Conservation (phyloP, 2,797 vertebrate species). For the Xenopus petersii region DNA sequence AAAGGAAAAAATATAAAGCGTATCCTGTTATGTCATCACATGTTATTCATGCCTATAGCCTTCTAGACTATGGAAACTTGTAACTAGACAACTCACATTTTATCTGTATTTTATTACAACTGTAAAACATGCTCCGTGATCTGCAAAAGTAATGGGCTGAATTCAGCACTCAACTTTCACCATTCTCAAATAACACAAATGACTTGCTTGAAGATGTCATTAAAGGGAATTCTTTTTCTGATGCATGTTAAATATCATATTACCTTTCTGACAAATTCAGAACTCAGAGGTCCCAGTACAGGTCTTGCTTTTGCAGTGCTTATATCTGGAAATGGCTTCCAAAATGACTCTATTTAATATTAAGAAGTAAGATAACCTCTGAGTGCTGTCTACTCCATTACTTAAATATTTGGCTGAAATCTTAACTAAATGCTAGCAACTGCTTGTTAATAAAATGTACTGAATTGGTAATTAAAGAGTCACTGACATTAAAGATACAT, state of each 20-base stretch:
- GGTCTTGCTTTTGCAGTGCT: constrained; percentile 38
- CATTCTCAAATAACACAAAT: constrained; percentile 46
- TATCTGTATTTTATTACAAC: constrained; percentile 48
- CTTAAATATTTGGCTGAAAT: too few species aligned
- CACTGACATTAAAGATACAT: too few species aligned
- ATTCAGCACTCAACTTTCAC: constrained; percentile 44
- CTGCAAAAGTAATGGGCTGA: constrained; percentile 42
- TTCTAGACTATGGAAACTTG: constrained; percentile 20
- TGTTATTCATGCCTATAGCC: constrained; percentile 19
- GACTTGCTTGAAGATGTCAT: constrained; percentile 45
- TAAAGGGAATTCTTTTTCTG: constrained; percentile 42
- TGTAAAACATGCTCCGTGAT: constrained; percentile 42
- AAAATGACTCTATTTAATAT: neutral
- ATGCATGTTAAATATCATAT: constrained; percentile 44
- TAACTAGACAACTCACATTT: constrained; percentile 42
- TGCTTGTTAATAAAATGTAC: too few species aligned
- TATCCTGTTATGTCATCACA: constrained; percentile 29
- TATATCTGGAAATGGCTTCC: constrained; percentile 17
- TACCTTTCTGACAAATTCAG: constrained; percentile 36
- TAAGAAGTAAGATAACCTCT: neutral
- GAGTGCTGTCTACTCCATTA: too few species aligned
- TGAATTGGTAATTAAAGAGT: too few species aligned
- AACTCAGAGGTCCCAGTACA: constrained; percentile 31
- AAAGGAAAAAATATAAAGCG: neutral
- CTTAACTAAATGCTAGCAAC: too few species aligned